phyloP scores from a whole-genome alignment of 2,113 vertebrate species.

The Dendrocopos noguchii region DNA sequence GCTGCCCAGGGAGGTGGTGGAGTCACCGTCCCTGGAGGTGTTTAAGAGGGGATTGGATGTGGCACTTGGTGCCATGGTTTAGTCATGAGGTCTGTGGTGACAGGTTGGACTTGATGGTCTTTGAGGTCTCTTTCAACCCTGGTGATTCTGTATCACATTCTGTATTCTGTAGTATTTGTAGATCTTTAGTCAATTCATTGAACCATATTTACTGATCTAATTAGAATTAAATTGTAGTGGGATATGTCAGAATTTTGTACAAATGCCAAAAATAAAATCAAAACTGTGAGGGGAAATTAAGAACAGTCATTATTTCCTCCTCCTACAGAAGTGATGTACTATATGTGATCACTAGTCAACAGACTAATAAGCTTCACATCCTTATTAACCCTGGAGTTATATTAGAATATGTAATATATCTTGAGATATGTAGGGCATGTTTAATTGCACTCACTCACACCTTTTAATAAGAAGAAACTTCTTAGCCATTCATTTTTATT shows the following conservation, averaged over 20 bases:
- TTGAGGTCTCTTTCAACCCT: too few species aligned
- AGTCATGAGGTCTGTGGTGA: too few species aligned
- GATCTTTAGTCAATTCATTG: background rate
- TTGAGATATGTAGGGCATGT: slow-evolving; percentile 38
- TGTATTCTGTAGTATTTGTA: background rate
- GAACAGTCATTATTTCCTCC: background rate
- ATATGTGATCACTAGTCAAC: background rate
- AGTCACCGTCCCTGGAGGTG: too few species aligned
- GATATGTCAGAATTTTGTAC: slow-evolving; percentile 10
- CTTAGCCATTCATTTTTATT: slow-evolving; percentile 47
- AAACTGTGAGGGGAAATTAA: background rate
- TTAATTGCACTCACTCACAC: slow-evolving; percentile 51
- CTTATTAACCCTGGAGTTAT: slow-evolving; percentile 29
- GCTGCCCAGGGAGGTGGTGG: too few species aligned
- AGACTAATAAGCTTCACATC: slow-evolving; percentile 12
- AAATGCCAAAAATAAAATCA: slow-evolving; percentile 38
- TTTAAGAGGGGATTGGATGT: too few species aligned
- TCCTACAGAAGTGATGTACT: background rate
- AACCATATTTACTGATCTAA: slow-evolving; percentile 7
- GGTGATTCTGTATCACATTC: too few species aligned
- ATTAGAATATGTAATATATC: slow-evolving; percentile 40
- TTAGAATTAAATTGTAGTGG: slow-evolving; percentile 15
- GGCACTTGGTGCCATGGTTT: too few species aligned
- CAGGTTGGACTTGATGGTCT: too few species aligned
- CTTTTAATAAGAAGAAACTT: slow-evolving; percentile 55